Evolutionary conservation across 2,888 invertebrate species (phyloP), one percentile per base, ranked within the genome.

Genomic region (Drosophila formosana): DNA sequence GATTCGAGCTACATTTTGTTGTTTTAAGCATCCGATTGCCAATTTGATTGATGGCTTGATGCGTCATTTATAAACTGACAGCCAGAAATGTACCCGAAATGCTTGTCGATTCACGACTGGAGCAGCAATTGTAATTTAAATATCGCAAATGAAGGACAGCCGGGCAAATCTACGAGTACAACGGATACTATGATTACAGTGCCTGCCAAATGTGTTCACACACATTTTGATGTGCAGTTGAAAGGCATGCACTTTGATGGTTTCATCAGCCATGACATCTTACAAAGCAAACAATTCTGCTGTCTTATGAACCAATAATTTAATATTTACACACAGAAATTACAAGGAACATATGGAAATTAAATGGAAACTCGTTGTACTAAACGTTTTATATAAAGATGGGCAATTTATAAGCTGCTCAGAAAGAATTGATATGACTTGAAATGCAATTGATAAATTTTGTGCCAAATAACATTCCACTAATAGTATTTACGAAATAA

Each of bases 1-100:
- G 66, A 70, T 75, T 53, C 60, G 32, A 28, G 26, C 32, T 18
- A 30, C 50, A 34, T 52, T 46, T 71, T 64, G 37, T 77, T 51
- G 72, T 61, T 66, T 57, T 49, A 55, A 43, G 25, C 51, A 62
- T 55, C 34, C 56, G 65, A 68, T 68, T 58, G 51, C n/a, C 56
- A 67, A 65, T 71, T 67, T 79, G 77, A 78, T 78, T 78, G 77
- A 78, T 75, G 75, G 63, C 60, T 65, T 65, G 34, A 79, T 79
- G 63, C n/a, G 49, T 57, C 76, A 69, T 72, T 78, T 66, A 75
- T 75, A 61, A 66, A 67, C 77, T 68, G 77, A 64, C 67, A 68
- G 61, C 51, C 60, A 37, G 51, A 69, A 64, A 62, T 65, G 49
- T 61, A 25, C 57, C 23, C 49, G 37, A 65, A 78, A 82, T 72